A percentile compares a stretch with the other conserved stretches of the same genome.
These are phyloP conservation scores for Drosophila lowei DNA, from an alignment of 1,140 invertebrate genomes.

Conservation along the genomic window DNA sequence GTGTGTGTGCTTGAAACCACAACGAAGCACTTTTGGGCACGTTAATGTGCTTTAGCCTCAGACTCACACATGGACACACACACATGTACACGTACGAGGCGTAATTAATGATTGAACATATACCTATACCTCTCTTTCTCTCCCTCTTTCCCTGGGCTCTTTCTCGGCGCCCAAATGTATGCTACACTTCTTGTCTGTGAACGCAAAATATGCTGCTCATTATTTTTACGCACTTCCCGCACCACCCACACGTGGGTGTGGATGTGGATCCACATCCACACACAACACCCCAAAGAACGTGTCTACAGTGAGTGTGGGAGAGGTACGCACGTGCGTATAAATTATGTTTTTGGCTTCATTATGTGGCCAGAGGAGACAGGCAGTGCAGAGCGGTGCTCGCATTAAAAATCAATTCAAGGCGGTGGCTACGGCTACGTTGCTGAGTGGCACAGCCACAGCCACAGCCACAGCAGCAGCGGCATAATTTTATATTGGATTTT, in stretches of 20 bases:
- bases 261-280: slow-evolving; percentile 7
- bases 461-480: background rate
- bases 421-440: background rate
- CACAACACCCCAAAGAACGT: slow-evolving; percentile 7
- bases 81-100: slow-evolving; percentile 8
- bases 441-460: slow-evolving; percentile 1
- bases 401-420: slow-evolving; percentile 74
- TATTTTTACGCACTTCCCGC: slow-evolving; percentile 63
- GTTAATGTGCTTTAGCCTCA: slow-evolving; percentile 61
- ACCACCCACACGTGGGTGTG: slow-evolving; percentile 22
- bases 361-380: slow-evolving; percentile 20
- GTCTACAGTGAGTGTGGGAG: slow-evolving; percentile 4
- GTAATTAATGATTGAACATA: slow-evolving; percentile 74
- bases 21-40: slow-evolving; percentile 77
- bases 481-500: slow-evolving; percentile 4
- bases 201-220: slow-evolving; percentile 77
- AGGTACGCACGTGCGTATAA: slow-evolving; percentile 61
- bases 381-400: slow-evolving; percentile 16
- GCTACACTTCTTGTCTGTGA: slow-evolving; percentile 62
- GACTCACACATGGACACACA: slow-evolving; percentile 13
- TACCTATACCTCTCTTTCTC: slow-evolving; percentile 11
- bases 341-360: slow-evolving; percentile 77
- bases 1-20: slow-evolving; percentile 52
- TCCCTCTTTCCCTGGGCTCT: no score
- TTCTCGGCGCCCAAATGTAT: slow-evolving; percentile 48